Evolutionary conservation across 2,113 vertebrate genomes (phyloP).

Genomic region (Seriola aureovittata): DNA sequence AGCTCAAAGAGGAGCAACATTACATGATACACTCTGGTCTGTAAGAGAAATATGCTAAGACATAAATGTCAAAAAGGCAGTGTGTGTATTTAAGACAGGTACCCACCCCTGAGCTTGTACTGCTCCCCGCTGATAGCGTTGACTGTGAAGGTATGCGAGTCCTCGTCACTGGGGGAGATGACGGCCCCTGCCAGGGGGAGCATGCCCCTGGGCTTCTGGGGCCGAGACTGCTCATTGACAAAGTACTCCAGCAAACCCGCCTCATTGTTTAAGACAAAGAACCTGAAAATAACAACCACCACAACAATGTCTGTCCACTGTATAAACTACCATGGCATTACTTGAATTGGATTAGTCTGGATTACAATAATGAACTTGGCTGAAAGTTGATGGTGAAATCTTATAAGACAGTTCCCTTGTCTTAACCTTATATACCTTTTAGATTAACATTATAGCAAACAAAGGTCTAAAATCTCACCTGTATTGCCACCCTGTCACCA

Average conservation of each 20-base stretch:
- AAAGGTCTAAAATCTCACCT: constrained; percentile 84
- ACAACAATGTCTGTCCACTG: background rate
- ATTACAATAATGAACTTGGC: constrained; percentile 21
- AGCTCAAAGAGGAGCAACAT: background rate
- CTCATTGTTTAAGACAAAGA: constrained; percentile 97
- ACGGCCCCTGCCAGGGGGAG: constrained; percentile 95
- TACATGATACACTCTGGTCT: too few relatives aligned
- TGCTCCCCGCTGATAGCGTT: constrained; percentile 98
- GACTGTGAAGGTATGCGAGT: constrained; percentile 98
- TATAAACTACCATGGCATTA: background rate
- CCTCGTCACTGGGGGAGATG: constrained; percentile 98
- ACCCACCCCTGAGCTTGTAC: constrained; percentile 96
- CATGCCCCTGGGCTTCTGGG: constrained; percentile 95
- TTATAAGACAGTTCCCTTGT: background rate
- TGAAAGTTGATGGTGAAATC: background rate
- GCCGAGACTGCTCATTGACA: constrained; percentile 94
- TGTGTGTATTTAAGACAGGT: background rate
- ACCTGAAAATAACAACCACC: constrained; percentile 80
- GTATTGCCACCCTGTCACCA: constrained; percentile 99
- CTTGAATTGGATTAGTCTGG: background rate
- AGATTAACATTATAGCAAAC: background rate
- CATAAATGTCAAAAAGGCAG: background rate
- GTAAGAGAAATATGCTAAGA: background rate
- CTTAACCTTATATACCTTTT: background rate
- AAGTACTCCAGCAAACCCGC: constrained; percentile 97